These are phyloP conservation scores for Lanius collurio DNA, from an alignment of 2,113 vertebrate species.

Conservation along the genomic window DNA sequence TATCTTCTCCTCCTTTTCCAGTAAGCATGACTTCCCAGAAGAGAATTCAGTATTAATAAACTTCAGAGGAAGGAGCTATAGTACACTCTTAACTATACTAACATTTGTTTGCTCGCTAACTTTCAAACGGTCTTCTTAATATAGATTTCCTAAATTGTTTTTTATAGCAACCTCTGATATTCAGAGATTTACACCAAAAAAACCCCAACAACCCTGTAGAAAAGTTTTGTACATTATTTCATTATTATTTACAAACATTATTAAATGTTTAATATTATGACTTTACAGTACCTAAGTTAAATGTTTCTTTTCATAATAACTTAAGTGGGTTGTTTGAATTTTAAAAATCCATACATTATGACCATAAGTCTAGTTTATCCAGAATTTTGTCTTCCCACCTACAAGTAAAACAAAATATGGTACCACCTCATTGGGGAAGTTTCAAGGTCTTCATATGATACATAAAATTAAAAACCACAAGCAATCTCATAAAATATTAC, in stretches of 20 bases:
- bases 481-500: neutral
- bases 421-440: neutral
- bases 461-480: neutral
- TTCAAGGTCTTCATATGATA: neutral
- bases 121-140: neutral
- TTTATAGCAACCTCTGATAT: neutral
- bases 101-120: neutral
- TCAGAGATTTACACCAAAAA: neutral
- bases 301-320: neutral
- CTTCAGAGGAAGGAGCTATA: neutral
- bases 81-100: neutral
- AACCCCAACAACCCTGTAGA: neutral
- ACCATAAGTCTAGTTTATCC: neutral
- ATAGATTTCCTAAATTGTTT: neutral
- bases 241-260: neutral
- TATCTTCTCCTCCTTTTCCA: neutral
- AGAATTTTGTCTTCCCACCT: neutral
- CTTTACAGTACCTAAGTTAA: neutral
- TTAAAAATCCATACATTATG: accelerated
- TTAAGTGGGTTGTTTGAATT: neutral
- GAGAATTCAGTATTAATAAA: neutral
- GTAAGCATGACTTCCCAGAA: neutral
- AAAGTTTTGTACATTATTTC: neutral
- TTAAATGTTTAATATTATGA: neutral
- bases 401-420: neutral